Base-by-base conservation (phyloP, 2,888 invertebrate species). In the Calliscelio sp. region DNA sequence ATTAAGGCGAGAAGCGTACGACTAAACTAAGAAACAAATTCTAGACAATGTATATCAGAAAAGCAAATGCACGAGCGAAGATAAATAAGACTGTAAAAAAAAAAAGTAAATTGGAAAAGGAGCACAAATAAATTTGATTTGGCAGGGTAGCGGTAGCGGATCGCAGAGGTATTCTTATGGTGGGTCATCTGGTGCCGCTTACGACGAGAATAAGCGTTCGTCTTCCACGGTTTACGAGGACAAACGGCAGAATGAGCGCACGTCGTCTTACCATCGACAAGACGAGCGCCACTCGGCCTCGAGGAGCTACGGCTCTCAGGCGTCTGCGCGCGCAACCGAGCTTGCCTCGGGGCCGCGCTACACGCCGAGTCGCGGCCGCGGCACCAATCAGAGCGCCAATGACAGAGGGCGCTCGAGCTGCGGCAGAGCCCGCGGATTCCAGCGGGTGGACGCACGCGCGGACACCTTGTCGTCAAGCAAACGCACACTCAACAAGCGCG, bases 101-200 rank as follows among this genome's bases (percentile, higher is more conserved):
- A 59, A 25, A 74, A 59, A 49, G 11, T 24, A 35, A 61, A 74
- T 80, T 79, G 87, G 89, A n/a, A n/a, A 90, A 84, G 89, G 90
- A 89, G 89, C 89, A 90, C 90, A 90, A 89, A 89, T 90, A 89
- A 92, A 90, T 92, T 92, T 92, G 90, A 91, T 92, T 92, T 92
- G 90, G 91, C 92, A 92, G 92, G 92, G 91, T 87, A 89, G 90
- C 88, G 89, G 91, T 79, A 88, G 91, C 85, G 89, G 91, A 87
- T 92, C 92, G 86, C 92, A 92, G 91, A 91, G 92, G 90, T 92
- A 92, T 86, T 91, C 91, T 65, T 92, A 92, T 84, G 91, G 92
- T 51, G 91, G 91, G 73, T 90, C 92, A n/a, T 91, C 91, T 11
- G 81, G 89, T 25, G 89, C 91, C n/a, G 85, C 89, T 53, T 92